Conservation (phyloP, 2,888 invertebrate genomes). For the Erynnis tages region DNA sequence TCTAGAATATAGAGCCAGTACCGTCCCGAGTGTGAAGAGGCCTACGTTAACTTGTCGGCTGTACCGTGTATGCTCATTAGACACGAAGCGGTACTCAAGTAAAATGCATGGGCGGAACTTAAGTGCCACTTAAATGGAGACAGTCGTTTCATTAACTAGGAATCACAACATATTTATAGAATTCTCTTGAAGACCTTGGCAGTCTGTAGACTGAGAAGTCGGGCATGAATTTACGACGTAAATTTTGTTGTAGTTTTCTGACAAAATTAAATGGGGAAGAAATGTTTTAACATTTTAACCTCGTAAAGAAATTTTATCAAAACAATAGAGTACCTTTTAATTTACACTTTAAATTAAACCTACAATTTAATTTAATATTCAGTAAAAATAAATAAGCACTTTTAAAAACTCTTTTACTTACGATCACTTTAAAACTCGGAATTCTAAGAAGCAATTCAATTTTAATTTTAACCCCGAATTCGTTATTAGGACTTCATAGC, state of each 20-base stretch:
- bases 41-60: slow-evolving; percentile 35
- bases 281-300: no score
- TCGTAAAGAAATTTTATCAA: no score
- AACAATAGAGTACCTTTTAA: background rate
- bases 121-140: slow-evolving; percentile 29
- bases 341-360: background rate
- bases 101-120: slow-evolving; percentile 51
- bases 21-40: slow-evolving; percentile 21
- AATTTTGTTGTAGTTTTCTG: no score
- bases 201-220: background rate
- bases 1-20: background rate
- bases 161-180: background rate
- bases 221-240: no score
- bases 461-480: slow-evolving; percentile 11
- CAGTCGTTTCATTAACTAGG: slow-evolving; percentile 8
- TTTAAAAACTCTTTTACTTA: no score
- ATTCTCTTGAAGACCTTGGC: background rate
- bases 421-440: background rate
- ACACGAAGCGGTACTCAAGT: slow-evolving; percentile 51
- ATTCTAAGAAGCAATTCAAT: slow-evolving; percentile 6
- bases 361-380: no score
- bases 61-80: slow-evolving; percentile 52
- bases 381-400: no score
- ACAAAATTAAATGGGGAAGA: no score
- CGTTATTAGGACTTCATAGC: background rate